Base-by-base conservation (phyloP, 2,797 vertebrate genomes). In the Periparus ater region DNA sequence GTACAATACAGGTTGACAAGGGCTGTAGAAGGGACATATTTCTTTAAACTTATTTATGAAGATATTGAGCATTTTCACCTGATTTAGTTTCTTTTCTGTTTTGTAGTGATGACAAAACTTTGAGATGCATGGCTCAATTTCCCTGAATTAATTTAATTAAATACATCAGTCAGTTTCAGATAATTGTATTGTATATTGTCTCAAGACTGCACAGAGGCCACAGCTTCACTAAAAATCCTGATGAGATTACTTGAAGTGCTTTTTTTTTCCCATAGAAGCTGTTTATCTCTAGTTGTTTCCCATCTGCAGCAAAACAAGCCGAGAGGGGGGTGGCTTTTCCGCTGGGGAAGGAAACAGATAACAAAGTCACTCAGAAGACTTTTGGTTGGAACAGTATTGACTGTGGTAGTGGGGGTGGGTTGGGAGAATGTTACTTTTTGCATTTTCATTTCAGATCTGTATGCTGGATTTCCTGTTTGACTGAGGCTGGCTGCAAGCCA, bases 271-370 rank as follows among this genome's bases (percentile, higher is more conserved):
- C 93, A 92, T 45, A 83, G 79, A 93, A 50, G 74, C 70, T 97
- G 89, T 97, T 97, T 96, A 95, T 97, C 92, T 95, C 93, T 89
- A 45, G 88, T 95, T 96, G 89, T 97, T 97, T 97, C 95, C 87
- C 92, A 96, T 91, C 85, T 4, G 8, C 75, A 75, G 82, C 90
- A 91, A 97, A 96, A 95, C 92, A 95, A 94, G 83, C 53, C 6
- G 45, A 68, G 65, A 44, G 55, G 73, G 92, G 85, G 92, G 73
- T 61, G 44, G 87, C 81, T 81, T 91, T 96, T 95, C 94, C 93
- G 72, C 2, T 88, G 65, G 88, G 96, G 93, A 95, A 96, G 95
- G 80, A 93, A 96, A 96, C 96, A 96, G 97, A 98, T 98, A 98
- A 98, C 96, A 57, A 97, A 95, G 91, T 95, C 89, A 89, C 84